A percentile compares a stretch with the other conserved stretches of the same genome.
Conservation (phyloP, 2,797 vertebrate species). For the Hipposideros larvatus region DNA sequence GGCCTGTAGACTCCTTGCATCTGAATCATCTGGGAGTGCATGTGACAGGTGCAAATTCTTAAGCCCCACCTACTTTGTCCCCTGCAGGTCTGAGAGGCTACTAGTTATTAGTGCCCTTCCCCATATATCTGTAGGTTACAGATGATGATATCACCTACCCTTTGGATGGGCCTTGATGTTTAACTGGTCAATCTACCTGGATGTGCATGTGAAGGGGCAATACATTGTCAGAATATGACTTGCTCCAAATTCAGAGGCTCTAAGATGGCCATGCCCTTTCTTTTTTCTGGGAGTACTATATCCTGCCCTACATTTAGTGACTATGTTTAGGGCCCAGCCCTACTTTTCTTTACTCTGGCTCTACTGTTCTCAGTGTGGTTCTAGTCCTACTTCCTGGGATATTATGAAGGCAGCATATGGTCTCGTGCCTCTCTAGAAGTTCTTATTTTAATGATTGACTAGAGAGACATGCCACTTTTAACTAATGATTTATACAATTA, state of each 20-base stretch:
- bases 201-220: neutral
- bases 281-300: neutral
- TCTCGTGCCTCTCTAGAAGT: constrained; percentile 31
- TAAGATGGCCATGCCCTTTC: neutral
- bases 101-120: neutral
- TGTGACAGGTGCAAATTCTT: neutral
- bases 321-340: neutral
- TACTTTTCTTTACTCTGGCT: neutral
- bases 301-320: neutral
- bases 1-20: neutral
- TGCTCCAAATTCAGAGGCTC: neutral
- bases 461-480: neutral
- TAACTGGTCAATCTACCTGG: neutral
- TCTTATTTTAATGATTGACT: constrained; percentile 29
- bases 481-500: constrained; percentile 2
- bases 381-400: neutral
- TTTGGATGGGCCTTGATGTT: neutral
- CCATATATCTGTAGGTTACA: neutral
- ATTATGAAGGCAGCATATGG: neutral
- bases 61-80: neutral
- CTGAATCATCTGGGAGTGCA: neutral
- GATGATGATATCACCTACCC: neutral
- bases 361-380: neutral
- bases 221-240: neutral
- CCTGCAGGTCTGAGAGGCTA: no score